These are phyloP conservation scores for Archocentrus centrarchus DNA, from an alignment of 2,113 vertebrate genomes.

Conservation along the genomic window DNA sequence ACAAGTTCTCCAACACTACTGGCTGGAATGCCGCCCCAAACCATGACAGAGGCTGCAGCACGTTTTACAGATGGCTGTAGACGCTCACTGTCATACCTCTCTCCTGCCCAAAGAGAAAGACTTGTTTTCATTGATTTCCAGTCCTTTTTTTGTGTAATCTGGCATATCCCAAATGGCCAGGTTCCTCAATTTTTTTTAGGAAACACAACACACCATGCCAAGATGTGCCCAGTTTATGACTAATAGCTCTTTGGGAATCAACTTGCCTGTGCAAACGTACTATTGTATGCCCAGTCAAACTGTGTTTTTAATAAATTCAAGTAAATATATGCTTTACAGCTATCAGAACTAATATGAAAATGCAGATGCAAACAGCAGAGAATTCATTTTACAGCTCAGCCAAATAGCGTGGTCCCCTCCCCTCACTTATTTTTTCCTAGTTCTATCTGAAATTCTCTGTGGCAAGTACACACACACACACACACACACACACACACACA, in stretches of 20 bases:
- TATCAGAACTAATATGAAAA: background rate
- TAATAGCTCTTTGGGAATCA: background rate
- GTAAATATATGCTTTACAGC: background rate
- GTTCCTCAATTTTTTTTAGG: background rate
- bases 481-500: background rate
- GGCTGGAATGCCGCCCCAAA: rapidly evolving
- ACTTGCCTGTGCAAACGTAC: too few species aligned
- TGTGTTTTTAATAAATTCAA: background rate
- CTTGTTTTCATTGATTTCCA: background rate
- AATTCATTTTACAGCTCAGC: background rate
- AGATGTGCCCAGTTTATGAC: background rate
- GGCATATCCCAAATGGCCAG: background rate
- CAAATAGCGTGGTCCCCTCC: background rate
- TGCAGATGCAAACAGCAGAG: background rate
- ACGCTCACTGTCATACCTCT: background rate
- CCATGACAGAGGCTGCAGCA: background rate
- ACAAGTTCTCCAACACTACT: background rate
- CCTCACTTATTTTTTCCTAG: background rate
- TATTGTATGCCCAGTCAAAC: background rate
- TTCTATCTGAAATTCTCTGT: background rate
- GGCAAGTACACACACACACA: background rate
- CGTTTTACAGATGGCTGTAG: background rate
- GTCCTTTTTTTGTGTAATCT: background rate
- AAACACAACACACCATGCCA: background rate
- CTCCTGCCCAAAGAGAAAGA: background rate